Conservation (phyloP, 2,888 invertebrate genomes). For the Cosmopolites sordidus region DNA sequence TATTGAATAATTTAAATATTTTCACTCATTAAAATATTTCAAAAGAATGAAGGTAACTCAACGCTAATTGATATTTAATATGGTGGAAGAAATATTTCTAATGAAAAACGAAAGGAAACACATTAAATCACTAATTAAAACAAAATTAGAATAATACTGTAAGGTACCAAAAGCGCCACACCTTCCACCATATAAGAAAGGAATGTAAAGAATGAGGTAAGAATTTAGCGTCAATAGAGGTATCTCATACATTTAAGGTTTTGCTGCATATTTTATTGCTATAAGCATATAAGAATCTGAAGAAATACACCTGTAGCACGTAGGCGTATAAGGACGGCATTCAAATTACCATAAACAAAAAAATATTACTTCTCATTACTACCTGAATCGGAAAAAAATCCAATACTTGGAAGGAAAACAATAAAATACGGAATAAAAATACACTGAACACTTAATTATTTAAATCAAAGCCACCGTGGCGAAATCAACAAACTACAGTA, state of each 20-base stretch:
- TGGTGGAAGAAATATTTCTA: too few relatives aligned
- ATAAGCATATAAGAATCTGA: slow-evolving; percentile 14
- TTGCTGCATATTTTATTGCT: slow-evolving; percentile 17
- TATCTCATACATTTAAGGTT: slow-evolving; percentile 18
- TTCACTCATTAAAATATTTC: neutral
- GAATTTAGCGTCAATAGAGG: slow-evolving; percentile 24
- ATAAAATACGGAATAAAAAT: neutral
- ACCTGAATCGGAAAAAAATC: neutral
- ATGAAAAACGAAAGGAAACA: neutral
- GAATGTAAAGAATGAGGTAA: slow-evolving; percentile 44
- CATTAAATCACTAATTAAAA: slow-evolving; percentile 6
- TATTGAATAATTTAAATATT: neutral
- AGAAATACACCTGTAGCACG: slow-evolving; percentile 14
- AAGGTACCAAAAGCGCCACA: slow-evolving; percentile 37
- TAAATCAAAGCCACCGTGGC: slow-evolving; percentile 42
- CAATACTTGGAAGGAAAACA: neutral
- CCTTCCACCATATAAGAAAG: slow-evolving; percentile 41
- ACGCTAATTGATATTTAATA: neutral
- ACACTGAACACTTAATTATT: slow-evolving; percentile 11
- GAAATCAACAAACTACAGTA: slow-evolving; percentile 34
- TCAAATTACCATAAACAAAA: slow-evolving; percentile 14
- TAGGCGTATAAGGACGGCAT: slow-evolving; percentile 7
- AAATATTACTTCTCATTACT: neutral
- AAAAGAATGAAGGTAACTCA: neutral
- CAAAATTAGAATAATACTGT: slow-evolving; percentile 12